A percentile compares a stretch with the other conserved stretches of the same genome.
These are phyloP conservation scores for Channallabes apus DNA, from an alignment of 2,797 vertebrate genomes.

Conservation along the genomic window DNA sequence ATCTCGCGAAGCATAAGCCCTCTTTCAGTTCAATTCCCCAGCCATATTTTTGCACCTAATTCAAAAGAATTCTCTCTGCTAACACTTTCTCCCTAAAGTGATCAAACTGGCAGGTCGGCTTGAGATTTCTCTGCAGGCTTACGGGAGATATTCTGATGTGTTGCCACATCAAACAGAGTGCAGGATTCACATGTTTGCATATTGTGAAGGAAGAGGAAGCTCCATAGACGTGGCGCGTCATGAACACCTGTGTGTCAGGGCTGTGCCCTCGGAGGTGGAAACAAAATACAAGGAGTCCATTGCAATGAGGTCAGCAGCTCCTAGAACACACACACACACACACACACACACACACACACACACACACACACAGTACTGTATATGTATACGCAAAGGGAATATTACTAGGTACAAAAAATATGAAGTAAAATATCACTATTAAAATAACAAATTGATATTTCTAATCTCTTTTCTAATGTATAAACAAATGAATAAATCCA, in stretches of 20 bases:
- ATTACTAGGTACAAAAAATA: neutral
- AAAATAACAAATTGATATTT: neutral
- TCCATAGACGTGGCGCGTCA: conserved; percentile 65
- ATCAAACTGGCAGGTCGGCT: conserved; percentile 27
- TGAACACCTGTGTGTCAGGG: conserved; percentile 68
- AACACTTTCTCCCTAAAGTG: conserved; percentile 49
- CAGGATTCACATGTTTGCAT: conserved; percentile 65
- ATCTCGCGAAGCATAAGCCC: conserved; percentile 34
- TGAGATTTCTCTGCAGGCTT: conserved; percentile 57
- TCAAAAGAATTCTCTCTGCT: conserved; percentile 52
- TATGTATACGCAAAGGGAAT: neutral
- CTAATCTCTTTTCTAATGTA: neutral
- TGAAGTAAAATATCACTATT: neutral
- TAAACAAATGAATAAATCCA: neutral
- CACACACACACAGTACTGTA: too few species aligned
- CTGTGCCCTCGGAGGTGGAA: conserved; percentile 51
- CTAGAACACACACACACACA: conserved; percentile 16
- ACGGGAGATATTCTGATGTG: conserved; percentile 66
- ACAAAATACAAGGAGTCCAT: conserved; percentile 59
- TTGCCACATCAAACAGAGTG: conserved; percentile 70
- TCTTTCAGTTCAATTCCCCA: conserved; percentile 42
- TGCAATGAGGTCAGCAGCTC: conserved; percentile 37
- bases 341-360: conserved; percentile 38
- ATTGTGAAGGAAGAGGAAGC: conserved; percentile 61
- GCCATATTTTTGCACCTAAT: conserved; percentile 57